These are phyloP conservation scores for Chionoecetes opilio DNA, from an alignment of 1,140 invertebrate genomes.

Conservation along the genomic window DNA sequence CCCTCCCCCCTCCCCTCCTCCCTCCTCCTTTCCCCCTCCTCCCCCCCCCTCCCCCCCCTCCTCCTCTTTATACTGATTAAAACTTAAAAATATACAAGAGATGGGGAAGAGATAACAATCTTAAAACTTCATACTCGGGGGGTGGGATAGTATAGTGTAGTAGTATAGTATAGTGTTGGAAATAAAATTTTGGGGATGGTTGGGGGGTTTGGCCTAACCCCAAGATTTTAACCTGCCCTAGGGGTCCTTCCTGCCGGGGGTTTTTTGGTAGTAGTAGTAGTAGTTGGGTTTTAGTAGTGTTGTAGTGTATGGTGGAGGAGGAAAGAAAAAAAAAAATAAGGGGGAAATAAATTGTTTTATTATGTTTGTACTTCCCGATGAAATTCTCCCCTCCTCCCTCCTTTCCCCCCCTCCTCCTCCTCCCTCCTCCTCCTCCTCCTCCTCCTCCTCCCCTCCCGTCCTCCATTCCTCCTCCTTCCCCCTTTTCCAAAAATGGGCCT, in stretches of 20 bases:
- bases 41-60: neutral
- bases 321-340: too few species aligned
- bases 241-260: neutral
- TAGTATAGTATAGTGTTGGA: constrained; percentile 47
- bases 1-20: neutral
- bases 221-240: neutral
- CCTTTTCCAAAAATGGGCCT: too few species aligned
- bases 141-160: neutral
- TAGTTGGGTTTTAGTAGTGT: constrained; percentile 21
- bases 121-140: neutral
- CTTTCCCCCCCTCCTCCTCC: too few species aligned
- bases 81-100: too few species aligned
- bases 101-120: too few species aligned
- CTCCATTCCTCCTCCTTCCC: neutral
- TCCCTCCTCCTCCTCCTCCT: neutral
- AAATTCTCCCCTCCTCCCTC: too few species aligned
- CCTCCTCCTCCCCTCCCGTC: neutral
- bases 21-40: neutral
- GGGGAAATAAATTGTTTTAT: too few species aligned
- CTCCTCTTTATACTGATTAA: neutral
- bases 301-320: too few species aligned
- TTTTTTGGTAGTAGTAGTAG: neutral
- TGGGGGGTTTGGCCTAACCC: neutral
- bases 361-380: neutral
- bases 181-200: neutral